Percentiles rank a stretch among this genome's conserved stretches.
phyloP scores from a whole-genome alignment of 2,888 invertebrate genomes.

The Galerucella calmariensis region DNA sequence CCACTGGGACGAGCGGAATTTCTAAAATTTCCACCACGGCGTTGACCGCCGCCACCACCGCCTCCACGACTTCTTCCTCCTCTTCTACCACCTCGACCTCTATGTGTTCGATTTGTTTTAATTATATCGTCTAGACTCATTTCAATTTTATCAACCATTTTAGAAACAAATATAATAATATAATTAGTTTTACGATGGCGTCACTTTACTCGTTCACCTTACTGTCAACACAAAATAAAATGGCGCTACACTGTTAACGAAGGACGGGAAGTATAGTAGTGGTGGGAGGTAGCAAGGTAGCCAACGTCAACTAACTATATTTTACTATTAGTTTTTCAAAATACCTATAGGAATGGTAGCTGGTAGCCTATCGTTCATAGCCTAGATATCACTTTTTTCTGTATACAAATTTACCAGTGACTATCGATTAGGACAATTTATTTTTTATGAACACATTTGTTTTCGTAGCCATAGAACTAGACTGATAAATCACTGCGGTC shows the following conservation, averaged over 20 bases:
- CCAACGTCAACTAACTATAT: background rate
- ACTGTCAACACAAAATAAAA: constrained; percentile 24
- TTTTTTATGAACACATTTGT: too few species aligned
- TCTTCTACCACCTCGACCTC: constrained; percentile 70
- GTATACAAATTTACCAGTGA: too few species aligned
- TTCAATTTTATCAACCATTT: constrained; percentile 95
- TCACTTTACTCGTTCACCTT: background rate
- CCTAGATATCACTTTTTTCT: too few species aligned
- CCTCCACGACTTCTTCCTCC: constrained; percentile 62
- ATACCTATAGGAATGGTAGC: too few species aligned
- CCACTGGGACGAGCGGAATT: constrained; percentile 55
- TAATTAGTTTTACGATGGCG: constrained; percentile 10
- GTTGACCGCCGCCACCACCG: constrained; percentile 65
- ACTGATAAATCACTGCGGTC: too few species aligned
- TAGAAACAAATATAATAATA: constrained; percentile 51
- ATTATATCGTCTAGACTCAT: constrained; percentile 98
- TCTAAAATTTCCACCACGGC: constrained; percentile 62
- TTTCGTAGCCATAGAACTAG: too few species aligned
- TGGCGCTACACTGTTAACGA: constrained; percentile 12
- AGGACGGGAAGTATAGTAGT: background rate
- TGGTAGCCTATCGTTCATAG: too few species aligned
- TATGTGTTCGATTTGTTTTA: constrained; percentile 81
- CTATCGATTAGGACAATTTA: too few species aligned
- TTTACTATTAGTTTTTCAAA: background rate
- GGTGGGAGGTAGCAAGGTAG: background rate